Evolutionary conservation across 2,888 invertebrate genomes (phyloP).

Genomic region (Agriopis aurantiaria): DNA sequence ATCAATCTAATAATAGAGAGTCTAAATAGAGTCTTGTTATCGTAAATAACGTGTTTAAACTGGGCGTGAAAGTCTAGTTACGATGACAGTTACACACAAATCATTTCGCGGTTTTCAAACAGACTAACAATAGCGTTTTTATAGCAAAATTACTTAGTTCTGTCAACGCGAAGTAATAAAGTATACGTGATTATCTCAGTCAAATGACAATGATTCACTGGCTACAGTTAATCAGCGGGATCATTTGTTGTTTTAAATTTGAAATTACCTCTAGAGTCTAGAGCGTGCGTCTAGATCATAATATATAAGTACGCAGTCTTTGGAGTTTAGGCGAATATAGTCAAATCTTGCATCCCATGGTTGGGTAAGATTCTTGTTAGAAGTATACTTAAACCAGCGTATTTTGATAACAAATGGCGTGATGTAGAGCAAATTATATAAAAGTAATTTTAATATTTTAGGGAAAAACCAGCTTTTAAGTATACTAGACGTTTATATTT

Average conservation of each 20-base stretch:
- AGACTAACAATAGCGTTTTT: conserved; percentile 16
- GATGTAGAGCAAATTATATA: conserved; percentile 1
- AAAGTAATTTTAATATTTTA: conserved; percentile 4
- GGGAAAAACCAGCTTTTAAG: neutral
- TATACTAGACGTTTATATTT: neutral
- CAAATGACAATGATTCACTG: neutral
- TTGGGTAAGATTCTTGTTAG: no score
- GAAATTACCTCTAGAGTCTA: no score
- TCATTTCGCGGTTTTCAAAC: conserved; percentile 14
- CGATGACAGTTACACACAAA: conserved; percentile 9
- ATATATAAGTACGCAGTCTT: no score
- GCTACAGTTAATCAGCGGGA: neutral
- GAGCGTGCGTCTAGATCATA: no score
- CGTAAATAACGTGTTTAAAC: neutral
- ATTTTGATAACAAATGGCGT: neutral
- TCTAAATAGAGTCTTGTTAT: neutral
- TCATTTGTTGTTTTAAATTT: neutral
- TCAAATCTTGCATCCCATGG: no score
- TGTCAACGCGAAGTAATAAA: conserved; percentile 13
- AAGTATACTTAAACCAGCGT: no score
- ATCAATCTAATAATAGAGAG: neutral
- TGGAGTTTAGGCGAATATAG: no score
- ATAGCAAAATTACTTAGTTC: conserved; percentile 12
- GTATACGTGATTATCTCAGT: conserved; percentile 6
- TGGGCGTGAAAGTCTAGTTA: conserved; percentile 14